Conservation (phyloP, 2,797 vertebrate species). For the Centropyge bicolor region DNA sequence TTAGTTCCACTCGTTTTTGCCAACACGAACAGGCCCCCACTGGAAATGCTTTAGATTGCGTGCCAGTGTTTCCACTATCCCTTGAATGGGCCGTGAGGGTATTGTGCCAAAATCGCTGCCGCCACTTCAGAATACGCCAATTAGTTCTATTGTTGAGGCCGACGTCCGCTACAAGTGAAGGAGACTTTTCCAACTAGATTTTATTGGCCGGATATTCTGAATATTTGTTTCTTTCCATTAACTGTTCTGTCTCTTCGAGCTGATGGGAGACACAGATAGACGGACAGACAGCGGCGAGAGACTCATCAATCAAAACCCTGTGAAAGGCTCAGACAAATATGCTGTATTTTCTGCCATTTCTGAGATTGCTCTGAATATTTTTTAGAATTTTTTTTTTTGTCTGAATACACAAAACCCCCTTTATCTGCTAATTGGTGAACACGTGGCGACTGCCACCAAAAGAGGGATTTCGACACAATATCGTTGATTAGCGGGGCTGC, state of each 20-base stretch:
- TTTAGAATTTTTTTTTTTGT: slow-evolving; percentile 36
- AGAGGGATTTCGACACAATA: slow-evolving; percentile 41
- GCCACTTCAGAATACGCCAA: slow-evolving; percentile 61
- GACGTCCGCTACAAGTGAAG: slow-evolving; percentile 28
- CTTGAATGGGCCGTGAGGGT: slow-evolving; percentile 57
- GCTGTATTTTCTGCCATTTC: slow-evolving; percentile 27
- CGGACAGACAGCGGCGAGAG: slow-evolving; percentile 12
- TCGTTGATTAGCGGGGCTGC: slow-evolving; percentile 48
- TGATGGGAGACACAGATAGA: slow-evolving; percentile 32
- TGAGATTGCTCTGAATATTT: slow-evolving; percentile 34
- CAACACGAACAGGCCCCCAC: slow-evolving; percentile 64
- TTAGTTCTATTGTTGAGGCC: slow-evolving; percentile 59
- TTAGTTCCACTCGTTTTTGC: slow-evolving; percentile 63
- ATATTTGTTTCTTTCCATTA: slow-evolving; percentile 24
- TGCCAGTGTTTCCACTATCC: slow-evolving; percentile 71
- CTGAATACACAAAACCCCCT: slow-evolving; percentile 40
- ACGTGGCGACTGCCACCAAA: slow-evolving; percentile 24
- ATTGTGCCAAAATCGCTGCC: slow-evolving; percentile 57
- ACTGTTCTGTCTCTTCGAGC: background rate
- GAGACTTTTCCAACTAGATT: slow-evolving; percentile 5
- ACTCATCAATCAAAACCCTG: slow-evolving; percentile 33
- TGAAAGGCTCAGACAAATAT: slow-evolving; percentile 18
- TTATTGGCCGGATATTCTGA: slow-evolving; percentile 18
- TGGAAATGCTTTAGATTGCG: slow-evolving; percentile 61
- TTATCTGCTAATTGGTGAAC: slow-evolving; percentile 53